Evolutionary conservation across 2,888 invertebrate genomes (phyloP), one percentile per base, ranked within the genome.

Genomic region (Phasia obesa): DNA sequence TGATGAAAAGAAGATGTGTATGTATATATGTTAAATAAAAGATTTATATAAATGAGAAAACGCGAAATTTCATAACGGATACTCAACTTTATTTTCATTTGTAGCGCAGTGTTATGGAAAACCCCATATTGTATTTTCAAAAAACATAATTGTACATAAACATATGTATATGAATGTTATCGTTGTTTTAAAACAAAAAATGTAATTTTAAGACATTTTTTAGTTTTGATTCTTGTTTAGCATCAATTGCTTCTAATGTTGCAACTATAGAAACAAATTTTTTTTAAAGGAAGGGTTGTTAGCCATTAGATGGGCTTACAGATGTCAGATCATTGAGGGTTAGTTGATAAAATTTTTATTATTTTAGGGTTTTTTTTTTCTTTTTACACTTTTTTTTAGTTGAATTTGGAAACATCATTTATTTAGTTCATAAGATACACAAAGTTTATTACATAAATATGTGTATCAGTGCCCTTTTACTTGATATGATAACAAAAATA

Each of bases 131-230:
- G 11, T 49, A n/a, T n/a, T n/a, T n/a, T n/a, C n/a, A n/a, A n/a
- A n/a, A n/a, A n/a, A n/a, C n/a, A n/a, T n/a, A n/a, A n/a, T n/a
- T n/a, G n/a, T 27, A 49, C 44, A 64, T 38, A 35, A 64, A 70
- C n/a, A 27, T n/a, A 62, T 9, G 19, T n/a, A 49, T 35, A 38
- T 44, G 25, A 17, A 69, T 21, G 38, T 74, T 80, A 62, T 74
- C 27, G 57, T 21, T 44, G 69, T 44, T 53, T 17, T 51, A 51
- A 75, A 75, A 71, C 2, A 42, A 13, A 42, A 15, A 42, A 42
- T 35, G 49, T 70, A 38, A 47, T 81, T 75, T 55, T 65, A 64
- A 75, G 47, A 75, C 70, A 75, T 81, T 70, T 81, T 70, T 75
- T 64, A 69, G 15, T 27, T 53, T 75, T 64, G 70, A 17, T 31